Evolutionary conservation across 2,888 invertebrate species (phyloP).

Genomic region (Clistopyga incitator): DNA sequence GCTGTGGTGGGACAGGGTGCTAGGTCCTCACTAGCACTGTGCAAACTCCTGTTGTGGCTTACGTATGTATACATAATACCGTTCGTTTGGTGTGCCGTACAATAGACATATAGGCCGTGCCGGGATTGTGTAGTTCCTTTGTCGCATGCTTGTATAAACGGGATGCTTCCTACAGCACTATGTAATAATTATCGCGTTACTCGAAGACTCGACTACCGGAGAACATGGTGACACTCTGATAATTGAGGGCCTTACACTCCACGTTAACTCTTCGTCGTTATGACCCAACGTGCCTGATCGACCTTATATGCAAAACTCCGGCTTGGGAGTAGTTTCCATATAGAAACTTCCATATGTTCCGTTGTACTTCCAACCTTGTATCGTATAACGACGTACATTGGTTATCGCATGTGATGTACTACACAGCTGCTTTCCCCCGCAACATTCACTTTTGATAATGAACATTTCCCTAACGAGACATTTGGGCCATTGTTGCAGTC

Average conservation of each 20-base stretch:
- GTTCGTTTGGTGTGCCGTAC: neutral
- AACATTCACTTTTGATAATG: neutral
- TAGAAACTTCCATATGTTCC: neutral
- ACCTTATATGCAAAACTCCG: neutral
- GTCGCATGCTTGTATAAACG: neutral
- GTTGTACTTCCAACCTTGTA: neutral
- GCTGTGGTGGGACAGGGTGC: conserved; percentile 28
- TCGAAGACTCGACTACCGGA: conserved; percentile 6
- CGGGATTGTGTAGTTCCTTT: conserved; percentile 13
- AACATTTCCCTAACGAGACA: neutral
- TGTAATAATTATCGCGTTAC: conserved; percentile 43
- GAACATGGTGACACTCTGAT: conserved; percentile 28
- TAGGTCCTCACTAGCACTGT: conserved; percentile 27
- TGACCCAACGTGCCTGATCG: neutral
- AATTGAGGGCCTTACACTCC: conserved; percentile 29
- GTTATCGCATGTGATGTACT: neutral
- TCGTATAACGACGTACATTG: neutral
- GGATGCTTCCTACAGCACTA: conserved; percentile 17
- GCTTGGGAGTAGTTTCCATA: neutral
- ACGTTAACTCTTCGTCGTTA: conserved; percentile 25
- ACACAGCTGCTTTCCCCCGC: too few relatives aligned
- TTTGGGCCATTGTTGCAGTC: neutral
- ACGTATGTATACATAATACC: conserved; percentile 15
- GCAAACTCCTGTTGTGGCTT: conserved; percentile 34
- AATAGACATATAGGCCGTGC: neutral